Conservation (phyloP, 2,888 invertebrate genomes). For the Lacanobia wlatinum region DNA sequence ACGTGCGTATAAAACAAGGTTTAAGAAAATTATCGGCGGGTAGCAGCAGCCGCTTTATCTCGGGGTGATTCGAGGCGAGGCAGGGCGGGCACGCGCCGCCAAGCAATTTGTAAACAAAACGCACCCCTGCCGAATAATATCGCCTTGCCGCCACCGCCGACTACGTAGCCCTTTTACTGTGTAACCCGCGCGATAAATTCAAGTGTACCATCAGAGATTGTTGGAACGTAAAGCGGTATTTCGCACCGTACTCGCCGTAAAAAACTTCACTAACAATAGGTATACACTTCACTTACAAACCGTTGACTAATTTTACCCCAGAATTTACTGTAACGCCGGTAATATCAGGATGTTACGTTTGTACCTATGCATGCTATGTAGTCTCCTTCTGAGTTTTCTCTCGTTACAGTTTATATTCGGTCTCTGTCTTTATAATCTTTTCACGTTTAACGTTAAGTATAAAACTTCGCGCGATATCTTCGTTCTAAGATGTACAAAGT, state of each 20-base stretch:
- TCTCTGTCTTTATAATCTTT: slow-evolving; percentile 58
- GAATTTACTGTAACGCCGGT: slow-evolving; percentile 47
- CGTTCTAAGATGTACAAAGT: slow-evolving; percentile 41
- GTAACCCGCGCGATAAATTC: slow-evolving; percentile 82
- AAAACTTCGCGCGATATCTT: slow-evolving; percentile 57
- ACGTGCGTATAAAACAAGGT: slow-evolving; percentile 81
- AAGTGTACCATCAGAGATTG: slow-evolving; percentile 82
- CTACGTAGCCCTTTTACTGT: slow-evolving; percentile 79
- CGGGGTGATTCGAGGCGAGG: slow-evolving; percentile 76
- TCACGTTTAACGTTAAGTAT: slow-evolving; percentile 59
- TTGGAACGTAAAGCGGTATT: slow-evolving; percentile 71
- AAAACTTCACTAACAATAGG: slow-evolving; percentile 65
- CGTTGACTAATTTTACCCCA: slow-evolving; percentile 61
- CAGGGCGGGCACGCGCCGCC: slow-evolving; percentile 80
- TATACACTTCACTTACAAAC: slow-evolving; percentile 61
- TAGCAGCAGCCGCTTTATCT: slow-evolving; percentile 80
- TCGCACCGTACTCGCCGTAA: slow-evolving; percentile 67
- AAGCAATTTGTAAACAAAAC: slow-evolving; percentile 89
- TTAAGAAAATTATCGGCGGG: slow-evolving; percentile 83
- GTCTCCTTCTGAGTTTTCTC: slow-evolving; percentile 29
- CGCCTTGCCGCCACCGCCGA: slow-evolving; percentile 73
- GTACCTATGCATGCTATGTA: slow-evolving; percentile 23
- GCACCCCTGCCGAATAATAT: slow-evolving; percentile 85
- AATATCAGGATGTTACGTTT: slow-evolving; percentile 49
- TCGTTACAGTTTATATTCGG: slow-evolving; percentile 46